Percentiles rank a stretch among this genome's conserved stretches.
Evolutionary conservation across 2,113 vertebrate species (phyloP).

Genomic region (Oryzias woworae): DNA sequence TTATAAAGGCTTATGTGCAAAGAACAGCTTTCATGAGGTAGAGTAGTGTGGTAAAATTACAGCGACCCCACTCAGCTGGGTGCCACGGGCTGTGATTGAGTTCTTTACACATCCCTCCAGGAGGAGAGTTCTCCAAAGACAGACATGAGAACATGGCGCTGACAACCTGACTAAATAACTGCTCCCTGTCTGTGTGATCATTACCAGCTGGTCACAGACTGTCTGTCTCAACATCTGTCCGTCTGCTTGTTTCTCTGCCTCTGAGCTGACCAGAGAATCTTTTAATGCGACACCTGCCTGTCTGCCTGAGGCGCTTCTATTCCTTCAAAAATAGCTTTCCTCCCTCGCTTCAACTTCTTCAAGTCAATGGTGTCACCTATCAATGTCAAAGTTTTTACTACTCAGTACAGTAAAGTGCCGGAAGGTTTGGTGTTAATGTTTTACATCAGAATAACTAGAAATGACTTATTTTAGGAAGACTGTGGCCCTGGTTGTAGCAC

Average conservation of each 20-base stretch:
- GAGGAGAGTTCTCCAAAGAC: constrained; percentile 55
- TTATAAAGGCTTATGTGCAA: constrained; percentile 14
- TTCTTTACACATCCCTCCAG: constrained; percentile 65
- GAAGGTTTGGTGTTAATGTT: background rate
- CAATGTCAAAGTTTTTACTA: background rate
- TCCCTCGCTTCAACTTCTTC: background rate
- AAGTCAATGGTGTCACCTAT: background rate
- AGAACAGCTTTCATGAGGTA: constrained; percentile 16
- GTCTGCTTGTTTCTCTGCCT: background rate
- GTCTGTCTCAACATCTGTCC: constrained; percentile 21
- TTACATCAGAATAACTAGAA: background rate
- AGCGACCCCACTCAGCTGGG: constrained; percentile 48
- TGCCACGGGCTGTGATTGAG: constrained; percentile 60
- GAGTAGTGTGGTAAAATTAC: constrained; percentile 68
- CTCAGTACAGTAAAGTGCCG: background rate
- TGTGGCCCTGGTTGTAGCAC: too few species aligned
- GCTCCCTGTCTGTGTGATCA: constrained; percentile 30
- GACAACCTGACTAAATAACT: constrained; percentile 54
- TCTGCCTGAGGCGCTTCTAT: background rate
- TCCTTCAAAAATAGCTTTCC: constrained; percentile 1
- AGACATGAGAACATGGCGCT: constrained; percentile 47
- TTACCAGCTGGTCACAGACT: constrained; percentile 41
- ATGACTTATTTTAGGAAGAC: too few species aligned
- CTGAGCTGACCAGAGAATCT: constrained; percentile 5
- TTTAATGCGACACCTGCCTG: constrained; percentile 4